A percentile compares a stretch with the other conserved stretches of the same genome.
Evolutionary conservation across 2,888 invertebrate genomes (phyloP).

Genomic region (Agriopis leucophaearia): DNA sequence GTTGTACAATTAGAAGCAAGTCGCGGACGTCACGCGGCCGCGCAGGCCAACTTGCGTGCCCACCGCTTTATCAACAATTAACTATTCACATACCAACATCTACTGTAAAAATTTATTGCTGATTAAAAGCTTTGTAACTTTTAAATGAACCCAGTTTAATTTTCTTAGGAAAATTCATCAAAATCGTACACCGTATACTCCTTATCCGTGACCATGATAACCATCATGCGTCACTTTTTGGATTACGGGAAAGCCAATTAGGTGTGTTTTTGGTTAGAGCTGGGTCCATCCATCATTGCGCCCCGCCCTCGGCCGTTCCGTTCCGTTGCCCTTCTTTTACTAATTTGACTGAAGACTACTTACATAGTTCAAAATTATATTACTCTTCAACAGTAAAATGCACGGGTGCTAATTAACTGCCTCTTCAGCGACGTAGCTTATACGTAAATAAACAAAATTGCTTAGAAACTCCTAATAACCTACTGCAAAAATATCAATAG

Average conservation of each 20-base stretch:
- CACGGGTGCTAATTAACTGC: background rate
- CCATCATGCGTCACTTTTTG: conserved; percentile 58
- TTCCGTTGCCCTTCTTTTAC: conserved; percentile 58
- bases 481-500: background rate
- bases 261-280: conserved; percentile 76
- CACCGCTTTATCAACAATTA: conserved; percentile 68
- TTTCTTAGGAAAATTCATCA: conserved; percentile 47
- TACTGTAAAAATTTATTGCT: conserved; percentile 74
- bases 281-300: conserved; percentile 75
- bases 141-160: conserved; percentile 15
- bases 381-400: background rate
- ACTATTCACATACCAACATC: conserved; percentile 67
- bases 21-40: conserved; percentile 60
- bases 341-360: conserved; percentile 43
- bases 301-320: conserved; percentile 73
- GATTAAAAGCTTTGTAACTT: conserved; percentile 63
- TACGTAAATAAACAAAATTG: background rate
- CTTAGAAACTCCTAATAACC: no score
- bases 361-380: conserved; percentile 28
- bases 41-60: conserved; percentile 69
- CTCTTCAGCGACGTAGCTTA: background rate
- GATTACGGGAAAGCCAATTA: conserved; percentile 79
- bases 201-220: conserved; percentile 57
- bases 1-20: conserved; percentile 77
- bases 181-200: conserved; percentile 33